Evolutionary conservation across 2,113 vertebrate species (phyloP), one percentile per base, ranked within the genome.

Genomic region (Neoarius graeffei): DNA sequence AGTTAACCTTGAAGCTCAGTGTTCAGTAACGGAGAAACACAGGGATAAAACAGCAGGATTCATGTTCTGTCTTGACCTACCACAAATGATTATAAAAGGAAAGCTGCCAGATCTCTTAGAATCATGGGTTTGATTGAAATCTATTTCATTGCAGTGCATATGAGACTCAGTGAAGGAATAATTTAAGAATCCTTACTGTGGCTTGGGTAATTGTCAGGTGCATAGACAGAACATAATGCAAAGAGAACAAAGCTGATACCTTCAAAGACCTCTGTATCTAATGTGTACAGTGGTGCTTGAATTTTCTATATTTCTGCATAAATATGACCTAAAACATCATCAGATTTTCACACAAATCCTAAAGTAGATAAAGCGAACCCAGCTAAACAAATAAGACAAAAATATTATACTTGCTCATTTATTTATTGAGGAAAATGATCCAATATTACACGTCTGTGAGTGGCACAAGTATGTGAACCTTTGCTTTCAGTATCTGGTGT

Each of bases 191-290:
- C 35, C 8, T 7, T 50, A n/a, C 81, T 88, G 66, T 30, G 52
- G 64, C 48, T 62, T 77, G 84, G 52, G 84, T 79, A 81, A 77
- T 90, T 90, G 42, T 88, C 79, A 25, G 56, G 84, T 74, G 52
- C 1, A 25, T 19, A 20, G 50, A 59, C 79, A 79, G 71, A 42
- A 86, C 4, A 9, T 73, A 42, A 42, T 30, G n/a, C 83, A 57
- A 64, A 85, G 66, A 83, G 69, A 89, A 85, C 79, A 87, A 81
- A 85, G 87, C 11, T 80, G 64, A 64, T 60, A 54, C 14, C 20
- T 73, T 71, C 23, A 87, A 73, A 89, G 74, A 48, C 48, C 50
- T 14, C 57, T 56, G 81, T n/a, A 89, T 87, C 88, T 62, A 62
- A 80, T 14, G 7, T 54, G 35, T 35, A 35, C 35, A 35, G 35